A percentile compares a stretch with the other conserved stretches of the same genome.
Evolutionary conservation across 2,888 invertebrate species (phyloP).

Genomic region (Agrochola lychnidis): DNA sequence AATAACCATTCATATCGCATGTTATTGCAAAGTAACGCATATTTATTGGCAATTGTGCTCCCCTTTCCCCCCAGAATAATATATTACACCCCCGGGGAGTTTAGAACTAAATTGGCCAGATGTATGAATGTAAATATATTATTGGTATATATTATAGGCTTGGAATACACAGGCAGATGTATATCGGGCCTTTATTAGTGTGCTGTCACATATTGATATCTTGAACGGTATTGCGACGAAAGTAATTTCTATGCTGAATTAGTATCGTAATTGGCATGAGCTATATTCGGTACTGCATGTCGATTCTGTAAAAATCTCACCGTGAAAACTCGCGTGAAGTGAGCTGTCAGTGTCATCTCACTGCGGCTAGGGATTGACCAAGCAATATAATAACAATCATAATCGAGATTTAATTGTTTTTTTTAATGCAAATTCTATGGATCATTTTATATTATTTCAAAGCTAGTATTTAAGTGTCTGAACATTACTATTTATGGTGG

Average conservation of each 20-base stretch:
- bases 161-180: slow-evolving; percentile 28
- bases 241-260: slow-evolving; percentile 53
- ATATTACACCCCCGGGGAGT: slow-evolving; percentile 66
- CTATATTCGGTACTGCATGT: slow-evolving; percentile 12
- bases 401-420: too few relatives aligned
- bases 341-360: too few relatives aligned
- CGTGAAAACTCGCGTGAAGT: too few relatives aligned
- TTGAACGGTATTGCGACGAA: slow-evolving; percentile 38
- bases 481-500: too few relatives aligned
- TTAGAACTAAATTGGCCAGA: slow-evolving; percentile 72
- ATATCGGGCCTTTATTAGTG: slow-evolving; percentile 54
- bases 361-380: too few relatives aligned
- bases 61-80: slow-evolving; percentile 62
- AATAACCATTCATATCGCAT: slow-evolving; percentile 72
- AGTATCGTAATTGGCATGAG: slow-evolving; percentile 33
- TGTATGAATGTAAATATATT: slow-evolving; percentile 70
- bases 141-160: slow-evolving; percentile 53
- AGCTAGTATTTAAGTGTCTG: too few relatives aligned
- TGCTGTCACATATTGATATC: slow-evolving; percentile 44
- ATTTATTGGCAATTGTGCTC: slow-evolving; percentile 76
- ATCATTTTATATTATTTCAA: too few relatives aligned
- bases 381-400: too few relatives aligned
- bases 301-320: too few relatives aligned
- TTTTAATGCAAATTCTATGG: too few relatives aligned
- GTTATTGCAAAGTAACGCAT: slow-evolving; percentile 77